Percentiles rank a stretch among this genome's conserved stretches.
phyloP scores from a whole-genome alignment of 2,888 invertebrate genomes.

The Phortica magna region DNA sequence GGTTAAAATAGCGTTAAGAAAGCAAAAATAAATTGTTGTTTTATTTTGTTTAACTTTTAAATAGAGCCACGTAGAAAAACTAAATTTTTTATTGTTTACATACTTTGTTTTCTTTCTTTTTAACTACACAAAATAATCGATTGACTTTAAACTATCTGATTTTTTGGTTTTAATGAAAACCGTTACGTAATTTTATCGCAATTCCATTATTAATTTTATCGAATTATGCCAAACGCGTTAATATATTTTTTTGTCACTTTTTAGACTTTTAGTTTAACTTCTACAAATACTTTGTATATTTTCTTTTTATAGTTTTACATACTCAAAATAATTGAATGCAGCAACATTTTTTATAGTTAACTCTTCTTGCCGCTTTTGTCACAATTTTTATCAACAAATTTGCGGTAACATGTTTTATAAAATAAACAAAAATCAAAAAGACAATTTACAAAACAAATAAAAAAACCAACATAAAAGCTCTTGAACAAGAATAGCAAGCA shows the following conservation, averaged over 20 bases:
- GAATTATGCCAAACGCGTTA: neutral
- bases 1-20: no score
- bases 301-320: neutral
- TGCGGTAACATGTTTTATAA: neutral
- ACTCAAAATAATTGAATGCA: slow-evolving; percentile 29
- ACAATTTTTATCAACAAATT: slow-evolving; percentile 12
- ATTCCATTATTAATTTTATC: neutral
- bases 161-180: no score
- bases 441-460: neutral
- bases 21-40: neutral
- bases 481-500: neutral
- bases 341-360: neutral
- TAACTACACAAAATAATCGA: neutral
- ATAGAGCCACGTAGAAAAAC: slow-evolving; percentile 1
- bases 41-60: neutral
- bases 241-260: neutral
- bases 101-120: neutral
- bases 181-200: no score
- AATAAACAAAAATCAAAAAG: neutral
- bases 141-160: no score
- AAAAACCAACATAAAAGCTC: neutral
- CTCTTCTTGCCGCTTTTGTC: neutral
- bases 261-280: slow-evolving; percentile 1
- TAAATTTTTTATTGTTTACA: neutral
- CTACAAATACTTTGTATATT: slow-evolving; percentile 28